Base-by-base conservation (phyloP, 2,888 invertebrate species). In the Sabellastarte sp. region DNA sequence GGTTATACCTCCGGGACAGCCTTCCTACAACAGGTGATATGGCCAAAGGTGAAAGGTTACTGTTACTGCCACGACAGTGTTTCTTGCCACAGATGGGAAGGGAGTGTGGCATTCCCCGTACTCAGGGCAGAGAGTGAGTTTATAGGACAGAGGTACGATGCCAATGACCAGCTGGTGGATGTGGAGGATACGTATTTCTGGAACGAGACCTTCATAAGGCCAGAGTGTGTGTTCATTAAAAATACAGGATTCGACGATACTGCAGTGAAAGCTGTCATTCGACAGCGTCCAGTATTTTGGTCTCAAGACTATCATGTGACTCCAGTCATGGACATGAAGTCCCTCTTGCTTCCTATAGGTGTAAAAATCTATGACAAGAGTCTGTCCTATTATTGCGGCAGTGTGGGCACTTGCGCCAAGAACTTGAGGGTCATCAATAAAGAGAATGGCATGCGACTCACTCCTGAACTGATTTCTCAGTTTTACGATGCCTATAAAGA, bases 251-350 rank as follows among this genome's bases (percentile, higher is more conserved):
- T 73, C 50, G 50, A 4, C 1, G 67, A 68, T 41, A 53, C 32
- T 20, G 67, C 73, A 1, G 63, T 73, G 26, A 55, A 58, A 32
- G 31, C 66, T 1, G 68, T 68, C 1, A 62, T 73, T 4, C 57
- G 63, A 32, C 59, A 61, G n/a, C 53, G 67, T 28, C 70, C 69
- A 3, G 67, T 69, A 5, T 50, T 73, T 50, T 73, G 73, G 73
- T 71, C 72, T 1, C 67, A 71, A 56, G 72, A 73, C 32, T 73
- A 68, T 53, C 73, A 73, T 51, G 62, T 71, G 4, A 70, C 69
- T 26, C 72, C 73, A n/a, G 63, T 73, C 50, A 66, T 67, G 65
- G 73, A 73, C 61, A 57, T 73, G 1, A 73, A 66, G 62, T 69
- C 64, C 58, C 59, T 73, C 50, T 62, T 73, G 2, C 41, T 58